These are phyloP conservation scores for Cyanoderma ruficeps DNA, from an alignment of 2,113 vertebrate species.

Conservation along the genomic window DNA sequence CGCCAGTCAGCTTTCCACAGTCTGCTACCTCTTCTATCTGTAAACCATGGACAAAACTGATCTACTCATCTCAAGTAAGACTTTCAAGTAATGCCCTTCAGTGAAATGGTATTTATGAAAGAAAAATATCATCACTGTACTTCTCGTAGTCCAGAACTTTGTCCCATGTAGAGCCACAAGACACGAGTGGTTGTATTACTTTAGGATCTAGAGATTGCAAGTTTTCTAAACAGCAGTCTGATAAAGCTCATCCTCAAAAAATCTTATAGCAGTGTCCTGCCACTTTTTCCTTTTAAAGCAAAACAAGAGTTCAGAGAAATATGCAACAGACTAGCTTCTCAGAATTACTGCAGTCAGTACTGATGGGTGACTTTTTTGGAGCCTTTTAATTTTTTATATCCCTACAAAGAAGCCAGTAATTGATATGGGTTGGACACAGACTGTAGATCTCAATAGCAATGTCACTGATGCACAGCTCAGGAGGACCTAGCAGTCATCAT, in stretches of 20 bases:
- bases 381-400: neutral
- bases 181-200: neutral
- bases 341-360: neutral
- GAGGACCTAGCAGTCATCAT: neutral
- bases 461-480: neutral
- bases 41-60: neutral
- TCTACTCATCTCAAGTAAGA: neutral
- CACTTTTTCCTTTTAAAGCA: neutral
- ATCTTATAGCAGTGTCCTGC: neutral
- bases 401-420: neutral
- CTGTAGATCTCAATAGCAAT: neutral
- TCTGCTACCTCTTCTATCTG: neutral
- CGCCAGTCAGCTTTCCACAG: neutral
- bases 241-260: neutral
- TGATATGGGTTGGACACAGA: neutral
- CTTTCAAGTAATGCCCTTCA: neutral
- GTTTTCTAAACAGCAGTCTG: neutral
- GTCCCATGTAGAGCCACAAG: neutral
- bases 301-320: neutral
- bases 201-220: neutral
- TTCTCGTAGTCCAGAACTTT: neutral
- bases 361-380: neutral
- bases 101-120: neutral
- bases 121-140: neutral
- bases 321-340: neutral